Evolutionary conservation across 2,113 vertebrate genomes (phyloP).

Genomic region (Channa maculata): DNA sequence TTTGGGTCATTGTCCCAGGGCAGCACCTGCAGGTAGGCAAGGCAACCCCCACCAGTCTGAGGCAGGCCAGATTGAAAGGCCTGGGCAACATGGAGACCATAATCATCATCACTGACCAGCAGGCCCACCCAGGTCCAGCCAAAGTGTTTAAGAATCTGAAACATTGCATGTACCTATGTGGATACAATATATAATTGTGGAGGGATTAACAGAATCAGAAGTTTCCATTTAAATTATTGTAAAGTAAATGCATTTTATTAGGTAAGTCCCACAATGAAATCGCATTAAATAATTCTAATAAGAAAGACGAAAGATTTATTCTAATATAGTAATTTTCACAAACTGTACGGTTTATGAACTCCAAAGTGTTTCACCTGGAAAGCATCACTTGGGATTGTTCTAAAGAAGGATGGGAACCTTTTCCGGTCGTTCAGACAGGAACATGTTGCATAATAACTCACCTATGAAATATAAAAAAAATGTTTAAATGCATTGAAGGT

Average conservation of each 20-base stretch:
- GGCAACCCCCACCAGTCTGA: conserved; percentile 29
- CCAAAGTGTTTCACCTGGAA: conserved; percentile 34
- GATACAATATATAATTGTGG: no score
- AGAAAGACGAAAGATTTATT: no score
- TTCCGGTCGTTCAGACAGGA: background rate
- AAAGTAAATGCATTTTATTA: no score
- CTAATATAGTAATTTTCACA: no score
- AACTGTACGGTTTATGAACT: no score
- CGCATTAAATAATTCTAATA: background rate
- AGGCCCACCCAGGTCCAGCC: conserved; percentile 50
- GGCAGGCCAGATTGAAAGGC: conserved; percentile 37
- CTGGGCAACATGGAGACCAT: conserved; percentile 37
- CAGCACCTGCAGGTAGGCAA: conserved; percentile 50
- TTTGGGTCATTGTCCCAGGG: conserved; percentile 23
- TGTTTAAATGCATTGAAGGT: no score
- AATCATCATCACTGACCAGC: conserved; percentile 52
- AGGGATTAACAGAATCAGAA: no score
- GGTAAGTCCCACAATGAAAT: background rate
- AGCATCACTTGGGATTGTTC: conserved; percentile 47
- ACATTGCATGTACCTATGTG: conserved; percentile 9
- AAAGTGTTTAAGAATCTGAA: conserved; percentile 53
- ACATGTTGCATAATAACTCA: no score
- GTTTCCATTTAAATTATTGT: no score
- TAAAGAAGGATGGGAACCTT: conserved; percentile 40
- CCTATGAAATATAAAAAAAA: background rate